Evolutionary conservation across 2,888 invertebrate genomes (phyloP), one percentile per base, ranked within the genome.

Genomic region (Spatulosminthurus flaviceps): DNA sequence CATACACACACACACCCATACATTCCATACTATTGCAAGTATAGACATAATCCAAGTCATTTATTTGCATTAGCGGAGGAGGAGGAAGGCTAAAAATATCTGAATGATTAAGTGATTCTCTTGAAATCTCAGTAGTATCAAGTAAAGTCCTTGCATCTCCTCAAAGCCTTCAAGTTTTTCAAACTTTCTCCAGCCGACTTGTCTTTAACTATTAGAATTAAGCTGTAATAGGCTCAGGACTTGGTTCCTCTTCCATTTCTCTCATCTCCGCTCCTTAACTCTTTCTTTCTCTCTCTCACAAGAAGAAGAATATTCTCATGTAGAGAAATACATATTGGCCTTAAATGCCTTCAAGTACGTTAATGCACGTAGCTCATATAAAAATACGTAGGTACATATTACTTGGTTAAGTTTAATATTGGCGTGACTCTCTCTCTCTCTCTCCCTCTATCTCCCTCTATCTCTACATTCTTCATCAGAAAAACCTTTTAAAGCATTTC

Each of bases 31-130:
- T 4, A 9, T 34, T 34, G 34, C 34, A 34, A 7, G 34, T n/a
- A n/a, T 34, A 34, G 9, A 34, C 34, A 67, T 67, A 71, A 71
- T 71, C 71, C 24, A 24, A 73, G 42, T 73, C 43, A 73, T 73
- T 73, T 73, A 73, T 73, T 73, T 73, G 73, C 73, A 73, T 73
- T 73, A 73, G 73, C 22, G 26, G 28, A 21, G 60, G 42, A 21
- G 60, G 42, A 26, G 22, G 73, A 26, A 51, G 19, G 21, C 0
- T 41, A 73, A 43, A 51, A 51, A 73, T 51, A 73, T 73, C 51
- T 73, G 60, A 73, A 73, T 73, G 43, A 73, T 73, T 73, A 73
- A 73, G 73, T 73, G 73, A 73, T 73, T 73, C 73, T 43, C 1
- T 4, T 26, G 26, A 22, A 51, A 43, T 43, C 26, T 51, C 72